Conservation (phyloP, 2,797 vertebrate genomes). For the Gallinago solitaria region DNA sequence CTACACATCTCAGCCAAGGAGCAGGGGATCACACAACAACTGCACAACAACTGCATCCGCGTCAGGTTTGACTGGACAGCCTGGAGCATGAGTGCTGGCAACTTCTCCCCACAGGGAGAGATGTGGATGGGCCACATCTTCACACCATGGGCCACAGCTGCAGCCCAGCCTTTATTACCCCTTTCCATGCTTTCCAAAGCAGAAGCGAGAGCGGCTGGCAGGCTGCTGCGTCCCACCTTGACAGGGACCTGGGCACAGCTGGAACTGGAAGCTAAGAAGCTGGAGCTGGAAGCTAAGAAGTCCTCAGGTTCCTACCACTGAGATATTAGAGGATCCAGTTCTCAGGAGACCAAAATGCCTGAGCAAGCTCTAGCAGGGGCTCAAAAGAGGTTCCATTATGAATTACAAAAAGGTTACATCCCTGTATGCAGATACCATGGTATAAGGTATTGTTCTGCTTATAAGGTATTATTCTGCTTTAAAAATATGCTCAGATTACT, state of each 20-base stretch:
- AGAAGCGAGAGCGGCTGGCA: not conserved
- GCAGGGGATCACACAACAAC: not conserved
- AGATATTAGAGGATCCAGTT: not conserved
- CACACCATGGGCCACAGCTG: not conserved
- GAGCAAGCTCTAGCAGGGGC: not conserved
- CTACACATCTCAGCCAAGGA: not conserved
- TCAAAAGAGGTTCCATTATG: not conserved
- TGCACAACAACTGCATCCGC: fast-evolving
- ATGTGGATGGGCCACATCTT: not conserved
- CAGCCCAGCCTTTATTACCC: not conserved
- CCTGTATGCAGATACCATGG: not conserved
- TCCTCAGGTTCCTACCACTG: not conserved
- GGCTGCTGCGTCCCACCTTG: not conserved
- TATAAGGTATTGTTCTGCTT: not conserved
- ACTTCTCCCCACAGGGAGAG: not conserved
- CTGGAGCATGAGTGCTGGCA: not conserved
- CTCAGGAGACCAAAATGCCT: not conserved
- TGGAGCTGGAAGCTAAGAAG: not conserved
- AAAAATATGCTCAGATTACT: not conserved
- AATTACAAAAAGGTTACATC: not conserved
- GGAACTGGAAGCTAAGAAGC: not conserved
- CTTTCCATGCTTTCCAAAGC: not conserved
- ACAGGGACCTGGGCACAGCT: not conserved
- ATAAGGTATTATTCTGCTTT: not conserved
- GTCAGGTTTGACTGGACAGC: not conserved